Base-by-base conservation (phyloP, 1,140 invertebrate species). In the Drosophila dunni region DNA sequence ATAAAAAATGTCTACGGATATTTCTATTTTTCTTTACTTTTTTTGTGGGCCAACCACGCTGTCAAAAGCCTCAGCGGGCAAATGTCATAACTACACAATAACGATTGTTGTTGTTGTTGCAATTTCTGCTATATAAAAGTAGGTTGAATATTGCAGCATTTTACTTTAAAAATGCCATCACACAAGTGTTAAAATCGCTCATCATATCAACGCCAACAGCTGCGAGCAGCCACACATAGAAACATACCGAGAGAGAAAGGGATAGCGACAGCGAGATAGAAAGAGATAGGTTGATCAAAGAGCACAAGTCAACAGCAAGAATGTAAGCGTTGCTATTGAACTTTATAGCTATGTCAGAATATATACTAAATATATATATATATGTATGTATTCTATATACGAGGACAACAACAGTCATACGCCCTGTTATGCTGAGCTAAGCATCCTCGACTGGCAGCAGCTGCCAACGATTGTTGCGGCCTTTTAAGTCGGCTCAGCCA, bases 141-240 rank as follows among this genome's bases (percentile, higher is more conserved):
- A 76, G 79, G 82, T 79, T 86, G 79, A 88, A 86, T 79, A 82
- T 71, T 88, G 83, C 76, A 88, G 71, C 68, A 86, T 88, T 77
- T 62, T 54, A 51, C 77, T 83, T 83, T 82, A 88, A 86, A 88
- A 81, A 79, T 88, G 78, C 76, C 72, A 79, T 58, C 72, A 53
- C 76, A 70, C 66, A 86, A 86, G 84, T 89, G 83, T 83, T 88
- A 83, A 86, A 89, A 86, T 86, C 84, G 79, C 83, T 86, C 79
- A 89, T 79, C 76, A 75, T 86, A 68, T 89, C 84, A 83, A 78
- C 73, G 60, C 68, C 45, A 51, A 53, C 81, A 84, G 71, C 83
- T 88, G 83, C 46, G 48, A 71, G 54, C 51, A 36, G 36, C 24
- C 3, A 29, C 24, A 6, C 24, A 29, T 4, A 29, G 24, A 20